Evolutionary conservation across 2,113 vertebrate species (phyloP).

Genomic region (Leucopsar rothschildi): DNA sequence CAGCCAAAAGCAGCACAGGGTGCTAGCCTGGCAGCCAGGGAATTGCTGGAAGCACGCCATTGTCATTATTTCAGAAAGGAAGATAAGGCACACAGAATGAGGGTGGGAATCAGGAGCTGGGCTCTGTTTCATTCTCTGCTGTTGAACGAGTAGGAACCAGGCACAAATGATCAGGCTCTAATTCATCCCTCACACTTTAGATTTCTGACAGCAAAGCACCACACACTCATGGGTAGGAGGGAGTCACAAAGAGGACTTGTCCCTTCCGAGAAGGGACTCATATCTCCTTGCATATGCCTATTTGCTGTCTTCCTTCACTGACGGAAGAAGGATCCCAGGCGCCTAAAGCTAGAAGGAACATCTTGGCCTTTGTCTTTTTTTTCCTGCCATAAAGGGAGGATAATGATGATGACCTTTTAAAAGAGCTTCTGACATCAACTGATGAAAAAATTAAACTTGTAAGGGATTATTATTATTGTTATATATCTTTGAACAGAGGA

Average conservation of each 20-base stretch:
- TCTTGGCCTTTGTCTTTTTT: slow-evolving; percentile 6
- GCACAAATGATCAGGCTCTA: background rate
- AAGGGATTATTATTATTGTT: slow-evolving; percentile 39
- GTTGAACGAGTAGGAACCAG: background rate
- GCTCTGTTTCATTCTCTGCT: background rate
- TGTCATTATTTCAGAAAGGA: background rate
- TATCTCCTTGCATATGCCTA: background rate
- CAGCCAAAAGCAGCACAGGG: background rate
- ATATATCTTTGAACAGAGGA: background rate
- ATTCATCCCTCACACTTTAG: background rate
- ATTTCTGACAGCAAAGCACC: background rate
- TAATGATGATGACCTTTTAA: slow-evolving; percentile 35
- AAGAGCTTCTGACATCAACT: slow-evolving; percentile 33
- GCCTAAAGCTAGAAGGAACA: slow-evolving; percentile 4
- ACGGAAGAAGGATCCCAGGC: background rate
- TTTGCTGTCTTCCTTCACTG: background rate
- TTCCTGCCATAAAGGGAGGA: background rate
- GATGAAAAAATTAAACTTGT: slow-evolving; percentile 7
- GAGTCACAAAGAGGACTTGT: background rate
- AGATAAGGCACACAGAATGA: background rate
- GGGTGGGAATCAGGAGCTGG: background rate
- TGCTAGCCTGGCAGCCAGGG: background rate
- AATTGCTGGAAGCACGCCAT: background rate
- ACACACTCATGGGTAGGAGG: background rate
- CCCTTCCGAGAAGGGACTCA: background rate